Percentiles rank a stretch among this genome's conserved stretches.
Evolutionary conservation across 1,140 invertebrate genomes (phyloP).

Genomic region (Globodera ellingtonae): DNA sequence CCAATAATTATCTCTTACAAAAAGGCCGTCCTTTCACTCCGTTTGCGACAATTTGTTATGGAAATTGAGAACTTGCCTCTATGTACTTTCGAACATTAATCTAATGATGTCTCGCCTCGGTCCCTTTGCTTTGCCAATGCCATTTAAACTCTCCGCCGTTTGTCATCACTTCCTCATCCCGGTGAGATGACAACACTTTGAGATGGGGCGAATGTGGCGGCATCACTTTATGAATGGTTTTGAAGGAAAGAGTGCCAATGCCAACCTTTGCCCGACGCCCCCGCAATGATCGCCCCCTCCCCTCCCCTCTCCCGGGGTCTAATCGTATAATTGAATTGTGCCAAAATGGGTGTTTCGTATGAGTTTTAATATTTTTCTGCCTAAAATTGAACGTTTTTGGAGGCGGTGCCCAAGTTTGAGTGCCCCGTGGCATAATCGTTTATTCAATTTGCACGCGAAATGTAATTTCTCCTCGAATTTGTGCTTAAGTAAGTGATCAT

Average conservation of each 20-base stretch:
- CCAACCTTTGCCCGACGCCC: neutral
- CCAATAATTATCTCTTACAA: neutral
- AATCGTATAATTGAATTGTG: neutral
- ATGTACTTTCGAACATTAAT: neutral
- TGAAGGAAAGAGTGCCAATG: neutral
- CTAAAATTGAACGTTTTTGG: neutral
- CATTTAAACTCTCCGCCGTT: too few species aligned
- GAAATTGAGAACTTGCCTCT: neutral
- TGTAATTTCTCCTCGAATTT: neutral
- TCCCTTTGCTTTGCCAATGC: too few species aligned
- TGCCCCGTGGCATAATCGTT: neutral
- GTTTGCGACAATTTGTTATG: neutral
- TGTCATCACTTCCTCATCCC: too few species aligned
- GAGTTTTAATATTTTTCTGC: neutral
- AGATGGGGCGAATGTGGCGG: neutral
- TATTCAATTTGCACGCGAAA: conserved; percentile 6
- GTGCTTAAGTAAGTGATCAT: neutral
- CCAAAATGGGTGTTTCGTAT: neutral
- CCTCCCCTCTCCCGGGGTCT: neutral
- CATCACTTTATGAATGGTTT: neutral
- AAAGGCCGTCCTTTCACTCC: neutral
- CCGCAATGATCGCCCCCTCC: neutral
- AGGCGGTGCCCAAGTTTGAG: neutral
- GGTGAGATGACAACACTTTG: neutral
- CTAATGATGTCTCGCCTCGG: neutral